These are phyloP conservation scores for Polia nebulosa DNA, from an alignment of 2,888 invertebrate genomes.

Conservation along the genomic window DNA sequence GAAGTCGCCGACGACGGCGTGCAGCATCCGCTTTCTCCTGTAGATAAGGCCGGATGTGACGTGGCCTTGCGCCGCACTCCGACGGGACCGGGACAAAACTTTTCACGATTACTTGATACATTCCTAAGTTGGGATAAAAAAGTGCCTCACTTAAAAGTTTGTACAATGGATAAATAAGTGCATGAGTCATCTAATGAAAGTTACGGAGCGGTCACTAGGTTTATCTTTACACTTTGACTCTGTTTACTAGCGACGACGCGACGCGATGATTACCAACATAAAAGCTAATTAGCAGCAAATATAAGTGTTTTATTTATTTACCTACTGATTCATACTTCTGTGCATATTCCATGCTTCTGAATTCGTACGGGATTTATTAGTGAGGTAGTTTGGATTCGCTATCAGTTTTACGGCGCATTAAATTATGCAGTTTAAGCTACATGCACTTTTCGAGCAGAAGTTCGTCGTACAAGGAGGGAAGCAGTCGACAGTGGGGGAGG, in stretches of 20 bases:
- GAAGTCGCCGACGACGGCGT: constrained; percentile 79
- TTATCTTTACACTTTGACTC: constrained; percentile 60
- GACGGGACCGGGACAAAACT: constrained; percentile 83
- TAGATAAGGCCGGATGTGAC: constrained; percentile 87
- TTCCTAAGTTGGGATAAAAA: constrained; percentile 82
- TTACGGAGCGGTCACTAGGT: constrained; percentile 56
- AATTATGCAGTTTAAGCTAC: constrained; percentile 78
- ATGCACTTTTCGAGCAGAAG: constrained; percentile 77
- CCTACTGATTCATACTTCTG: constrained; percentile 59
- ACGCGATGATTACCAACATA: constrained; percentile 56
- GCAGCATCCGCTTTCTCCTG: constrained; percentile 88
- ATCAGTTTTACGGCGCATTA: constrained; percentile 78
- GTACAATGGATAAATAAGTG: constrained; percentile 70
- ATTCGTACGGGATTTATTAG: constrained; percentile 63
- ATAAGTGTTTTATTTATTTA: constrained; percentile 64
- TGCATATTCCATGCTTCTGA: constrained; percentile 63
- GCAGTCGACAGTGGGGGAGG: constrained; percentile 71
- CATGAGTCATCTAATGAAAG: constrained; percentile 78
- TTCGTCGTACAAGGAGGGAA: constrained; percentile 76
- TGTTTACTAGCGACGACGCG: constrained; percentile 51
- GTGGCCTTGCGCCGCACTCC: constrained; percentile 81
- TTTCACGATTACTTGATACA: constrained; percentile 89
- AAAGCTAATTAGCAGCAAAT: constrained; percentile 65
- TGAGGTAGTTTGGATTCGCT: constrained; percentile 67
- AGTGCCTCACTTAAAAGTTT: constrained; percentile 71